These are phyloP conservation scores for Hofmannophila pseudospretella DNA, from an alignment of 2,888 invertebrate genomes.

Conservation along the genomic window DNA sequence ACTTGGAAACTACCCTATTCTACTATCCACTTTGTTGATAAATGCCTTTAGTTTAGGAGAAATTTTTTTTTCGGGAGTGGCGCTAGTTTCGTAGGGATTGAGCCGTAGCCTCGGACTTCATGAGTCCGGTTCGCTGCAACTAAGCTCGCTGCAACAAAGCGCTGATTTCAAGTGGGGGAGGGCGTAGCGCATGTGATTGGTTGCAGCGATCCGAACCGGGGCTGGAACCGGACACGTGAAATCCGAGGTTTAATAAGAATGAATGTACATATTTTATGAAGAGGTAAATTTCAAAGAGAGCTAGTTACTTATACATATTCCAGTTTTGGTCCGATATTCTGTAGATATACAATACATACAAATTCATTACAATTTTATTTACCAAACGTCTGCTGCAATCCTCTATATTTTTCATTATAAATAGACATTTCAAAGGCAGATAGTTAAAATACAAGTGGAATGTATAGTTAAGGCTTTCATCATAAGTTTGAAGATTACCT, in stretches of 20 bases:
- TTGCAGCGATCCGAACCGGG: too few relatives aligned
- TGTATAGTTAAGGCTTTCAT: conserved; percentile 70
- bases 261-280: conserved; percentile 16
- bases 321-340: conserved; percentile 62
- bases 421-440: conserved; percentile 59
- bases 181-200: too few relatives aligned
- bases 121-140: too few relatives aligned
- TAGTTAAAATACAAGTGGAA: conserved; percentile 69
- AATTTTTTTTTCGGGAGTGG: too few relatives aligned
- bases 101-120: too few relatives aligned
- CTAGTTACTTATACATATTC: conserved; percentile 29
- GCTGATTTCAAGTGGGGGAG: too few relatives aligned
- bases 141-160: too few relatives aligned
- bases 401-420: conserved; percentile 33
- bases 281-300: conserved; percentile 49
- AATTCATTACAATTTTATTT: conserved; percentile 19
- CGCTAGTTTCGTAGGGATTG: too few relatives aligned
- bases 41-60: too few relatives aligned
- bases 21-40: too few relatives aligned
- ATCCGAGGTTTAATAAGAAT: not conserved
- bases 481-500: conserved; percentile 62
- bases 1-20: too few relatives aligned
- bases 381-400: conserved; percentile 23
- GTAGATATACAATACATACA: conserved; percentile 43
- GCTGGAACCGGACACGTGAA: too few relatives aligned